phyloP scores from a whole-genome alignment of 2,888 invertebrate species.

The Aquatica leii region DNA sequence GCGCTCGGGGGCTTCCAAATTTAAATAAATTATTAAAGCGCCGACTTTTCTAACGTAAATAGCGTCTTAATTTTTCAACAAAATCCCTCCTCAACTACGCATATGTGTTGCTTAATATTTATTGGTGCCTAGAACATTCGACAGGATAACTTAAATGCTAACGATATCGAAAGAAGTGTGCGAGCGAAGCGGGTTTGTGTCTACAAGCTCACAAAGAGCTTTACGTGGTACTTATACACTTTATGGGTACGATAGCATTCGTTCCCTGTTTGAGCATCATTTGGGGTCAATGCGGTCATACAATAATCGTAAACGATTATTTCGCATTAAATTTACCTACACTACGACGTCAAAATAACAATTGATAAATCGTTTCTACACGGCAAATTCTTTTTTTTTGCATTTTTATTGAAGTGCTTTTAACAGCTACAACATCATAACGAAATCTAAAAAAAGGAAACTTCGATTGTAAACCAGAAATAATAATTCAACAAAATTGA shows the following conservation, averaged over 20 bases:
- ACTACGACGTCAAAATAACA: slow-evolving; percentile 19
- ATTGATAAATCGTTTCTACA: too few relatives aligned
- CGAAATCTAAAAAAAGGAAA: too few relatives aligned
- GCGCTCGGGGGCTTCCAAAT: slow-evolving; percentile 29
- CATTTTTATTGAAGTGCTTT: too few relatives aligned
- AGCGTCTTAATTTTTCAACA: too few relatives aligned
- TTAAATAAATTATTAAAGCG: slow-evolving; percentile 16
- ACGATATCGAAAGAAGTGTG: slow-evolving; percentile 27
- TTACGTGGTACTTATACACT: slow-evolving; percentile 46
- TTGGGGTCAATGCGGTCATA: slow-evolving; percentile 36
- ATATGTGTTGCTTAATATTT: too few relatives aligned
- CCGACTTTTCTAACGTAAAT: too few relatives aligned
- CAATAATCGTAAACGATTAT: slow-evolving; percentile 36
- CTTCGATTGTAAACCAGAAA: too few relatives aligned
- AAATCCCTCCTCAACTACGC: too few relatives aligned
- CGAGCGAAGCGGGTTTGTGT: slow-evolving; percentile 28
- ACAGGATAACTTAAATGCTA: slow-evolving; percentile 33
- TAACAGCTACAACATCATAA: too few relatives aligned
- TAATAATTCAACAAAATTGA: too few relatives aligned
- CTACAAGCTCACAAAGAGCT: slow-evolving; percentile 46
- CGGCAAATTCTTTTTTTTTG: too few relatives aligned
- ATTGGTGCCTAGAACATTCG: slow-evolving; percentile 25
- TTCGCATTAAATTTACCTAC: slow-evolving; percentile 17
- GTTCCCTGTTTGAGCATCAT: slow-evolving; percentile 34
- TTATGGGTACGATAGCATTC: slow-evolving; percentile 45